Evolutionary conservation across 2,113 vertebrate species (phyloP), one percentile per base, ranked within the genome.

Genomic region (Anguilla japonica): DNA sequence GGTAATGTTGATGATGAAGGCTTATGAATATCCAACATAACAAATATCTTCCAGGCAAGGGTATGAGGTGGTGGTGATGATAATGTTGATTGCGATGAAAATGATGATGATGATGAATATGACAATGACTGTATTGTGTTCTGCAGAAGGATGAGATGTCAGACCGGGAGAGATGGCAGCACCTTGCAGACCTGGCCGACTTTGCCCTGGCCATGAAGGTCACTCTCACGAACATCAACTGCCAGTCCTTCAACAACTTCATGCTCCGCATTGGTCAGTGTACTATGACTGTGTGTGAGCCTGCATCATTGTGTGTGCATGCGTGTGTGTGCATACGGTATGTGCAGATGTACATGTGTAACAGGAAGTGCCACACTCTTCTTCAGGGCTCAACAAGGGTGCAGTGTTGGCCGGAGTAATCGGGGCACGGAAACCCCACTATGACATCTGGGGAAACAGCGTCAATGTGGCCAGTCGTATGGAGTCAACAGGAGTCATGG

Each of bases 241-340:
- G 98, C 87, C 98, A 99, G 89, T 99, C 98, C 83, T 99, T 99
- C 94, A 99, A 99, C 93, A 99, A 98, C 96, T 99, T 99, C 95
- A 99, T 99, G 98, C 95, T 99, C 40, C 95, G 98, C 39, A 99
- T 99, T 9, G 98, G 98, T 97, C 87, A 96, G 97, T 91, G 46
- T 50, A 63, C 79, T 26, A 9, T 75, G 39, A 41, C 63, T 63
- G 2, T 81, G 40, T 80, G 20, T 82, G 34, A 83, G 83, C 22
- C 0, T 83, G 79, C n/a, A 41, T 53, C 53, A 50, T 11, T 71
- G 81, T 75, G 78, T 79, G 53, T 67, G 18, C 75, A 82, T 80
- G 56, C 3, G 4, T 40, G 60, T 79, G 75, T 16, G 71, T 34
- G 41, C 50, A 9, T 56, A n/a, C 9, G 84, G 3, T 87, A 3